Percentiles rank a stretch among this genome's conserved stretches.
Evolutionary conservation across 2,888 invertebrate species (phyloP).

Genomic region (Malachius bipustulatus): DNA sequence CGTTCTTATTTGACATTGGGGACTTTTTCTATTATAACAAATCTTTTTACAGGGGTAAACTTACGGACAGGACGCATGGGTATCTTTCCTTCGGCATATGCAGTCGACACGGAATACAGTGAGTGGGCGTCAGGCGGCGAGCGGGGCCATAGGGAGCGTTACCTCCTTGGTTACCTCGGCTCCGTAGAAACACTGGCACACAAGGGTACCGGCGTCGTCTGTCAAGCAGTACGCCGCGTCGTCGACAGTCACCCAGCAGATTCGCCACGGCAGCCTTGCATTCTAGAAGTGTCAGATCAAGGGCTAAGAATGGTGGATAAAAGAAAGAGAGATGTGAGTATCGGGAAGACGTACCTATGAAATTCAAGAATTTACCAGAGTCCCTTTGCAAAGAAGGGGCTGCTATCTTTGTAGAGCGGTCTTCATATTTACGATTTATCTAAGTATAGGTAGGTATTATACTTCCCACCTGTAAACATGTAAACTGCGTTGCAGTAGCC

Average conservation of each 20-base stretch:
- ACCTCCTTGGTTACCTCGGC: conserved; percentile 85
- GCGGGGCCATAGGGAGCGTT: conserved; percentile 75
- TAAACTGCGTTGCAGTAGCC: no score
- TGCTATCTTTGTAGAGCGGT: no score
- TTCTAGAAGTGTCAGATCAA: conserved; percentile 90
- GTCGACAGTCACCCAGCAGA: conserved; percentile 55
- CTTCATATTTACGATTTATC: no score
- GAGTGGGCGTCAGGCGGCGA: conserved; percentile 85
- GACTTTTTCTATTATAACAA: no score
- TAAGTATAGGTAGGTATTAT: no score
- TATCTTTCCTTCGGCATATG: conserved; percentile 94
- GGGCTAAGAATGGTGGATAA: conserved; percentile 92
- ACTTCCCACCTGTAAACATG: no score
- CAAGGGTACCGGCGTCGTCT: conserved; percentile 93
- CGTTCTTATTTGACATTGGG: no score
- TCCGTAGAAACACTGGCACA: conserved; percentile 93
- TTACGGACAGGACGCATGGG: conserved; percentile 80
- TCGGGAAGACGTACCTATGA: no score
- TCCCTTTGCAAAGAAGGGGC: no score
- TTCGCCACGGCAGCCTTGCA: conserved; percentile 70
- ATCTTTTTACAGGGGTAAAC: conserved; percentile 65
- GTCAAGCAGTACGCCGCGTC: conserved; percentile 82
- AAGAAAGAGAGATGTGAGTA: conserved; percentile 58
- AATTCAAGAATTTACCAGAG: no score
- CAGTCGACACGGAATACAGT: conserved; percentile 91